Base-by-base conservation (phyloP, 1,140 invertebrate species). In the Drosophila bocki region DNA sequence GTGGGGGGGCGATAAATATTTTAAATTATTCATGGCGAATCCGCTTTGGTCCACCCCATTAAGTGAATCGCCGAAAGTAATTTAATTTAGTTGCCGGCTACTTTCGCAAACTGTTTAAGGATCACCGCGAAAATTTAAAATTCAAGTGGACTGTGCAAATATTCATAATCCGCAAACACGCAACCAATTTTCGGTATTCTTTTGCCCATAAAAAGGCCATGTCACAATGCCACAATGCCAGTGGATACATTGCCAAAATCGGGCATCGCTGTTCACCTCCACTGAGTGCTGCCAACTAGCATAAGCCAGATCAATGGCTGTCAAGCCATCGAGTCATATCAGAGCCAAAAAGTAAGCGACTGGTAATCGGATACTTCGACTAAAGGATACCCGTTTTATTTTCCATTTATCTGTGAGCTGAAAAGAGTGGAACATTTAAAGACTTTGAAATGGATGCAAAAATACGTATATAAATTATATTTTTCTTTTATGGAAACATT, bases 291-390 rank as follows among this genome's bases (percentile, higher is more conserved):
- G 81, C 61, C 82, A 83, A 81, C 62, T 63, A 57, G 26, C 62
- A 84, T 69, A 68, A 81, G 74, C 51, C 67, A 80, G 80, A 78
- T 83, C 83, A 83, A 78, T 88, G 84, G 51, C 60, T 78, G 84
- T 80, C 84, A 75, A 68, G 64, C 39, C 58, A 68, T 45, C 60
- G 67, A 70, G 39, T 74, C 62, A 67, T 62, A 87, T 75, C 64
- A 45, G 32, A n/a, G 54, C 67, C 53, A 51, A 60, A 64, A 57
- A 58, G 42, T 12, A 35, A 48, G n/a, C 19, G 17, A 22, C 9
- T 29, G 6, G n/a, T 44, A 51, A 69, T 42, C 37, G 26, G 15
- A 41, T 57, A 47, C n/a, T 5, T 4, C 26, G 51, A 50, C 65
- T 29, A 13, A 9, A 7, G n/a, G 42, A n/a, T 71, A 71, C 67